Conservation (phyloP, 1,140 invertebrate species). For the Neodiprion lecontei region DNA sequence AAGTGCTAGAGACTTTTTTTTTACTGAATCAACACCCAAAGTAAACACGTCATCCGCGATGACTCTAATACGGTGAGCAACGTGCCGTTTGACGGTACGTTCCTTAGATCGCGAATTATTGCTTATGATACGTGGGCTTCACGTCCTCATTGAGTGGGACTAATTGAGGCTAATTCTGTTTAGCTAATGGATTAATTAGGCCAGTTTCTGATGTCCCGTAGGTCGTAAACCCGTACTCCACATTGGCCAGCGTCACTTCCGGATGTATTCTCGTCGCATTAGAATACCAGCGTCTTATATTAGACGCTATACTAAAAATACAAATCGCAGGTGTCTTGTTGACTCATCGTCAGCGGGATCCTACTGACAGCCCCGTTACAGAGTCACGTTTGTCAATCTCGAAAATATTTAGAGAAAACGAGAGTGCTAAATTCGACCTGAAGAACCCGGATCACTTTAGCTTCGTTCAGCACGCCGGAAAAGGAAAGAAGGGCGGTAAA, state of each 20-base stretch:
- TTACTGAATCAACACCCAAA: too few species aligned
- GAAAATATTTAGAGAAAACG: background rate
- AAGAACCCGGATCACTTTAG: background rate
- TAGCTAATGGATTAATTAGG: background rate
- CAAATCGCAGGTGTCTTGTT: background rate
- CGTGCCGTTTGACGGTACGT: too few species aligned
- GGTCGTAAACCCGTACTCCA: background rate
- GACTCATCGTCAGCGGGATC: background rate
- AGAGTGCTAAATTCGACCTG: slow-evolving; percentile 1
- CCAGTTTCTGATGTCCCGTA: background rate
- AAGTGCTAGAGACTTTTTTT: too few species aligned
- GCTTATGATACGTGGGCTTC: too few species aligned
- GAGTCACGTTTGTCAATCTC: background rate
- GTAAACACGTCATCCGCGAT: too few species aligned
- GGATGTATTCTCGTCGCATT: background rate
- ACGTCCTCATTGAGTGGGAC: too few species aligned
- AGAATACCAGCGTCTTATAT: background rate
- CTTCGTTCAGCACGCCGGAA: background rate
- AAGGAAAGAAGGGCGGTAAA: background rate
- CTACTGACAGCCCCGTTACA: background rate
- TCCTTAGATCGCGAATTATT: too few species aligned
- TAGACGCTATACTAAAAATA: background rate
- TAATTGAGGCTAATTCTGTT: background rate
- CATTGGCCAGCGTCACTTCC: background rate
- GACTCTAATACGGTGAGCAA: too few species aligned